These are phyloP conservation scores for Uloborus diversus DNA, from an alignment of 1,140 invertebrate genomes.

Conservation along the genomic window DNA sequence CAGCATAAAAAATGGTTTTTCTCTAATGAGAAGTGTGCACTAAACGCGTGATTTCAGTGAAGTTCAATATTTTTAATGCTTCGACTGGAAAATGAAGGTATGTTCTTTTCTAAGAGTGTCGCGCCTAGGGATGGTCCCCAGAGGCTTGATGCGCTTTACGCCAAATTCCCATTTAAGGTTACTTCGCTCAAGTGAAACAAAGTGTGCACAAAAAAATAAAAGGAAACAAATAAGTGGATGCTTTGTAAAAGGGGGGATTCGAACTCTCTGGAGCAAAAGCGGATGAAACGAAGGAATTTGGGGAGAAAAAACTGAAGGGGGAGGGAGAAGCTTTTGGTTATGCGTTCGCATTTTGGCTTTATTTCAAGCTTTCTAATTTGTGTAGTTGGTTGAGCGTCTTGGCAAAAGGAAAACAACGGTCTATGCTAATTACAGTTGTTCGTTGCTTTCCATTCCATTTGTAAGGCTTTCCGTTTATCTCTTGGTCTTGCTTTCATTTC, in stretches of 20 bases:
- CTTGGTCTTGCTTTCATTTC: constrained; percentile 53
- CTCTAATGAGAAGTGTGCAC: constrained; percentile 28
- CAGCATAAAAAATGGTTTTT: too few relatives aligned
- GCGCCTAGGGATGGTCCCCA: constrained; percentile 28
- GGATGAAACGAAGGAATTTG: constrained; percentile 50
- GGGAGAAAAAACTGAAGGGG: constrained; percentile 32
- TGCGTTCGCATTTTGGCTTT: constrained; percentile 54
- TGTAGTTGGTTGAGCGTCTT: constrained; percentile 51
- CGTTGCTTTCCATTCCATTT: constrained; percentile 47
- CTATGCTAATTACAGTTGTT: constrained; percentile 56
- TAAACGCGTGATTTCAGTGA: constrained; percentile 22
- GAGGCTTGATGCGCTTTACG: constrained; percentile 41
- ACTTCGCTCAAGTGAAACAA: constrained; percentile 47
- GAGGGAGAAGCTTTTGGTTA: constrained; percentile 15
- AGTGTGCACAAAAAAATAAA: constrained; percentile 32
- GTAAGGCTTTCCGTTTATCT: constrained; percentile 53
- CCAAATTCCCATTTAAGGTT: constrained; percentile 53
- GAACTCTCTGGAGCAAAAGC: constrained; percentile 43
- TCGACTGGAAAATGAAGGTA: constrained; percentile 34
- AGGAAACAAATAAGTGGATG: constrained; percentile 35
- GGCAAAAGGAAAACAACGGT: constrained; percentile 51
- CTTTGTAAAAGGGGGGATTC: neutral
- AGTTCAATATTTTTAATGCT: constrained; percentile 56
- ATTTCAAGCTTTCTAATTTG: constrained; percentile 57
- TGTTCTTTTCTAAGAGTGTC: constrained; percentile 19